Base-by-base conservation (phyloP, 2,113 vertebrate genomes). In the Oncorhynchus keta region DNA sequence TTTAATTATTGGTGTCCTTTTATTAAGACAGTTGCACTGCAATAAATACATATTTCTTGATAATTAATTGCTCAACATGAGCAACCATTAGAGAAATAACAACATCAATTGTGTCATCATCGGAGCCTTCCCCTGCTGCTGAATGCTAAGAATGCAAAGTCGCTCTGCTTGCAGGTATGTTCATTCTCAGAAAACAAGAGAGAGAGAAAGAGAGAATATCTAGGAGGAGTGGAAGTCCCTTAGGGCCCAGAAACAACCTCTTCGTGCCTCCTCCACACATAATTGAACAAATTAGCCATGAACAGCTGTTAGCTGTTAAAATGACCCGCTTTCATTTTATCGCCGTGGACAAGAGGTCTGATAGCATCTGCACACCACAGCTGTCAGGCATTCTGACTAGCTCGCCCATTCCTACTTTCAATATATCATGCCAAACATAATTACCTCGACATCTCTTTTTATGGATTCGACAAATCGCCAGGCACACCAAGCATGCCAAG, bases 261-360 rank as follows among this genome's bases (percentile, higher is more conserved):
- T 70, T 84, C 88, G 79, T 83, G 85, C 84, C 90, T 91, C 88
- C 84, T 89, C 85, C 84, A 83, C 74, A 82, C 85, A 83, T 92
- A 92, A 94, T 92, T 93, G 91, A 93, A 91, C 91, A 91, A 93
- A 93, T 94, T 91, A 93, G 88, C 83, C 64, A 78, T 65, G 85
- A 93, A 76, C 93, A 94, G 91, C 91, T 93, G 93, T 89, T 93
- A 93, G 90, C 91, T 93, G 92, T 92, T 93, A 88, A 91, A 93
- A 93, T 92, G 91, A 91, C 92, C 92, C 73, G 85, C 89, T 91
- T 90, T 91, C 86, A 86, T 91, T 93, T 93, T 83, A 92, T 89
- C 75, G 79, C 89, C 80, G 55, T 68, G 89, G 92, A 93, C 92
- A 88, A 90, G 89, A 89, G 91, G 87, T 91, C 90, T 85, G 91